These are phyloP conservation scores for Perizoma affinitatum DNA, from an alignment of 2,888 invertebrate species.

Conservation along the genomic window DNA sequence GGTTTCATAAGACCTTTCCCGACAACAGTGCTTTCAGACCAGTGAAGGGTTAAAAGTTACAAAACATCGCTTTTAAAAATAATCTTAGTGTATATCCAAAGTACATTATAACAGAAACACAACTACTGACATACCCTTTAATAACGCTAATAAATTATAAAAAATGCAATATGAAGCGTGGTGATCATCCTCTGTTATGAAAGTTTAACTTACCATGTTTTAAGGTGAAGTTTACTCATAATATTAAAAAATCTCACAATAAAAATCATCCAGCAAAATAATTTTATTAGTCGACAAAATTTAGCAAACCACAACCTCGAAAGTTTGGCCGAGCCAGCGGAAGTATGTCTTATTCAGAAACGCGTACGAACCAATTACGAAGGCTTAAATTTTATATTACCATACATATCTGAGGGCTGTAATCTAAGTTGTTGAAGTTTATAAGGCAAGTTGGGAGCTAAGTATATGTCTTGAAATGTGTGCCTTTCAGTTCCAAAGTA, in stretches of 20 bases:
- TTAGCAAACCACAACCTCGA: conserved; percentile 44
- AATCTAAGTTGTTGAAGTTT: conserved; percentile 50
- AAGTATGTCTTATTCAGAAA: conserved; percentile 61
- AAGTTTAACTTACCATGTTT: no score
- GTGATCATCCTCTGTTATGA: no score
- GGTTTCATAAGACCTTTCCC: no score
- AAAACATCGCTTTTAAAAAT: no score
- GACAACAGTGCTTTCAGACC: no score
- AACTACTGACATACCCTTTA: no score
- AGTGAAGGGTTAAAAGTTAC: no score
- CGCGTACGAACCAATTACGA: conserved; percentile 63
- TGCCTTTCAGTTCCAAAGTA: conserved; percentile 8
- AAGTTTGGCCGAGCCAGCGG: conserved; percentile 47
- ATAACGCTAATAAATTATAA: no score
- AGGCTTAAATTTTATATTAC: conserved; percentile 57
- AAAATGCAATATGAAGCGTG: no score
- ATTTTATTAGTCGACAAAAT: conserved; percentile 46
- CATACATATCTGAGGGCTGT: conserved; percentile 43
- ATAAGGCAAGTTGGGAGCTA: conserved; percentile 31
- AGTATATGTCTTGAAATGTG: conserved; percentile 22
- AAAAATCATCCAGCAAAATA: conserved; percentile 46
- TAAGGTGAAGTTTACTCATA: no score
- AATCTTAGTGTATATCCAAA: no score
- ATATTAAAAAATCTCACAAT: conserved; percentile 7
- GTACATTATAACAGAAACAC: no score